Conservation (phyloP, 2,888 invertebrate species). For the Urechis unicinctus region DNA sequence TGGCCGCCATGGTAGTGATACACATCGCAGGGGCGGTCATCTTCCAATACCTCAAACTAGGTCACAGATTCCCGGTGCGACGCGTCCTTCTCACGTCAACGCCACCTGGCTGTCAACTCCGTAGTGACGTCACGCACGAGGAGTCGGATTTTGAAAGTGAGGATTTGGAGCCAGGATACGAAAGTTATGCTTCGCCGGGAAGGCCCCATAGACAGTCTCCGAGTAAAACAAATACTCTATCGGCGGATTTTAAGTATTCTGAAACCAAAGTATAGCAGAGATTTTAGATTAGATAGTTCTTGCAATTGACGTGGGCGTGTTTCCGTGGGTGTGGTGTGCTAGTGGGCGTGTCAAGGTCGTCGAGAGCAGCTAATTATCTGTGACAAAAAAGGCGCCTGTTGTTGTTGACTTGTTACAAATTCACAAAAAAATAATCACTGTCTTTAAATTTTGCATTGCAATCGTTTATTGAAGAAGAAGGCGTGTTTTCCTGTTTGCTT, state of each 20-base stretch:
- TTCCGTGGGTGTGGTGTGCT: no score
- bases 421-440: no score
- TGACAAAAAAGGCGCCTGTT: no score
- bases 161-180: background rate
- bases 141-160: conserved; percentile 8
- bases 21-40: conserved; percentile 18
- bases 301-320: no score
- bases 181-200: background rate
- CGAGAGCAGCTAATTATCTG: no score
- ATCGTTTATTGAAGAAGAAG: no score
- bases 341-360: no score
- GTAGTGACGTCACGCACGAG: background rate
- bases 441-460: no score
- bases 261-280: background rate
- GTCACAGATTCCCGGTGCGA: conserved; percentile 12
- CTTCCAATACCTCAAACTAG: conserved; percentile 18
- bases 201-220: background rate
- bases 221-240: background rate
- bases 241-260: conserved; percentile 12
- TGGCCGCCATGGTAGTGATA: conserved; percentile 17
- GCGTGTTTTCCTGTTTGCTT: no score
- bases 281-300: no score
- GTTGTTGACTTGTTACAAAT: no score
- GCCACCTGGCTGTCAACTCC: background rate
- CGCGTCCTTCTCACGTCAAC: conserved; percentile 10